Evolutionary conservation across 2,888 invertebrate species (phyloP).

Genomic region (Polyommatus iphigenia): DNA sequence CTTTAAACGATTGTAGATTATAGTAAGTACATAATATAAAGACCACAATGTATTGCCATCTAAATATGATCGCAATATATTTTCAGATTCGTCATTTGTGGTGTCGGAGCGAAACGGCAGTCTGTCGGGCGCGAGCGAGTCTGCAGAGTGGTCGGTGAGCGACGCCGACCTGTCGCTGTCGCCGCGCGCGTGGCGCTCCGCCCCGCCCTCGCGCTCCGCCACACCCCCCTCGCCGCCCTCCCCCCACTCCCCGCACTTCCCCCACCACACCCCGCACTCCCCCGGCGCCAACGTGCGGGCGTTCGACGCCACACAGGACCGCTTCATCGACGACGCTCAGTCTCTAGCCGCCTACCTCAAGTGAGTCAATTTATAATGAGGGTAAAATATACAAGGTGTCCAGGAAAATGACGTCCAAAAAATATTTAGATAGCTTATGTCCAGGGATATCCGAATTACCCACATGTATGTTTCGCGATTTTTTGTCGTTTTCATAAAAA

Average conservation of each 20-base stretch:
- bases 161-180: conserved; percentile 44
- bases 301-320: conserved; percentile 44
- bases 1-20: no score
- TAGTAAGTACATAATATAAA: no score
- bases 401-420: no score
- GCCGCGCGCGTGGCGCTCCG: conserved; percentile 41
- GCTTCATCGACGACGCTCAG: conserved; percentile 53
- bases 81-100: conserved; percentile 45
- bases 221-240: conserved; percentile 36
- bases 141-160: conserved; percentile 39
- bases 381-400: no score
- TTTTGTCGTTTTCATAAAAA: no score
- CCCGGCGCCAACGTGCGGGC: conserved; percentile 36
- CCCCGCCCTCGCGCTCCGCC: conserved; percentile 32
- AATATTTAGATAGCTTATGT: no score
- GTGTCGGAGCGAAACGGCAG: conserved; percentile 35
- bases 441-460: no score
- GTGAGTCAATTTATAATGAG: conserved; percentile 34
- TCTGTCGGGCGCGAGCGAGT: conserved; percentile 10
- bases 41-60: no score
- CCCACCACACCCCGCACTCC: conserved; percentile 34
- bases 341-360: conserved; percentile 48
- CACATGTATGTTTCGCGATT: no score
- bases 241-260: conserved; percentile 31
- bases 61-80: conserved; percentile 6